These are phyloP conservation scores for Ophthalmolycus amberensis DNA, from an alignment of 2,113 vertebrate species.

Conservation along the genomic window DNA sequence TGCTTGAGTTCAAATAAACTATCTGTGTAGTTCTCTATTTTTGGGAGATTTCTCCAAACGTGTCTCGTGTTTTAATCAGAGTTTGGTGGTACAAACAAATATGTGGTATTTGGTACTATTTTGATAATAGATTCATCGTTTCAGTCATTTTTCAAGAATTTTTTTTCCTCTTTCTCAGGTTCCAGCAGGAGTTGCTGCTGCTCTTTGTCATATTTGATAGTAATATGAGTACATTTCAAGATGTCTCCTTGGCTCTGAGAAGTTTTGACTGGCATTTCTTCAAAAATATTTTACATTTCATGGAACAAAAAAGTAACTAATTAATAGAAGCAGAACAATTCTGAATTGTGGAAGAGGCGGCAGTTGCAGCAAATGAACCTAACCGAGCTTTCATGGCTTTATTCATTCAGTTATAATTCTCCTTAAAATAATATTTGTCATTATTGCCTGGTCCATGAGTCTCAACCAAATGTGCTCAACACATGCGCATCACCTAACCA, in stretches of 20 bases:
- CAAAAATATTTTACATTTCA: neutral
- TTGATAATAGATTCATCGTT: neutral
- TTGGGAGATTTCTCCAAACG: neutral
- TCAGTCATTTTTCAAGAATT: neutral
- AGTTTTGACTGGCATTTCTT: neutral
- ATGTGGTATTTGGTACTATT: neutral
- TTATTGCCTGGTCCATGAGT: neutral
- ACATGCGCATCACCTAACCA: neutral
- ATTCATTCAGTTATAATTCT: neutral
- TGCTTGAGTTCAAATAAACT: neutral
- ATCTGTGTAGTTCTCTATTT: neutral
- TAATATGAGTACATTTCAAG: neutral
- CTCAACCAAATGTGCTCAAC: neutral
- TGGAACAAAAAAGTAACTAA: neutral
- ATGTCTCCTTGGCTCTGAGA: neutral
- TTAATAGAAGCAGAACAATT: neutral
- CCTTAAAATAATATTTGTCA: neutral
- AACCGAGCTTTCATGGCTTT: neutral
- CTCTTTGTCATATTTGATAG: neutral
- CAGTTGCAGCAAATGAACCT: neutral
- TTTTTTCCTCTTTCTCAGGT: neutral
- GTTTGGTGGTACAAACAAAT: neutral
- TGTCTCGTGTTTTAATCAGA: neutral
- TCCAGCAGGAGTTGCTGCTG: neutral
- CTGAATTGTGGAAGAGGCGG: neutral